Evolutionary conservation across 2,113 vertebrate genomes (phyloP), one percentile per base, ranked within the genome.

Genomic region (Bufo bufo): DNA sequence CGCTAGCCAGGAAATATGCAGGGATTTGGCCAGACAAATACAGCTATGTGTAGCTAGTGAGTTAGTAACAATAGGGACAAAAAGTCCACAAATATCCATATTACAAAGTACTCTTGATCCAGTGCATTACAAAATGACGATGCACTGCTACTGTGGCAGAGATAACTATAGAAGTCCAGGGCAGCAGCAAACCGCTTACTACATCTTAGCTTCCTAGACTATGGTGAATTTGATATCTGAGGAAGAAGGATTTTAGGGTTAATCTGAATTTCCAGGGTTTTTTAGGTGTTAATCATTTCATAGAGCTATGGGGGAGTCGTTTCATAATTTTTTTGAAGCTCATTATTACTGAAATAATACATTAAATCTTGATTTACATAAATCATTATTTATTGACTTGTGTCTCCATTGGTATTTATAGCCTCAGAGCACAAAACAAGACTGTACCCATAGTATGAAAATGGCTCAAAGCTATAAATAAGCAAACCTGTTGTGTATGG

Each of bases 341-440:
- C 43, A 47, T 19, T 74, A 74, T 59, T 23, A 33, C 13, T 43
- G 52, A 58, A 80, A 59, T 80, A 59, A 58, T 58, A 59, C 77
- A 80, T 16, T 33, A 43, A 63, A 82, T 17, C 4, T 4, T 19
- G 56, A 45, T 82, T 82, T 61, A 20, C 56, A 45, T 33, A 66
- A 82, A 82, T 65, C 61, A 59, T 4, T 82, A 82, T 65, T 65
- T 65, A 82, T 82, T 82, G 45, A 49, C 17, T 45, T n/a, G 43
- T 45, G 13, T 9, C 45, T n/a, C 80, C 59, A 66, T 19, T 49
- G 45, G 50, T 33, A 49, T 63, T 23, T 47, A 49, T 17, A 63
- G 58, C 17, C 80, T 82, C 59, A 7, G 43, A 13, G 80, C 14
- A 66, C 43, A 63, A 63, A 82, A 63, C 49, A 4, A 43, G 8